phyloP scores from a whole-genome alignment of 2,797 vertebrate species.

The Cichlasoma orientale region DNA sequence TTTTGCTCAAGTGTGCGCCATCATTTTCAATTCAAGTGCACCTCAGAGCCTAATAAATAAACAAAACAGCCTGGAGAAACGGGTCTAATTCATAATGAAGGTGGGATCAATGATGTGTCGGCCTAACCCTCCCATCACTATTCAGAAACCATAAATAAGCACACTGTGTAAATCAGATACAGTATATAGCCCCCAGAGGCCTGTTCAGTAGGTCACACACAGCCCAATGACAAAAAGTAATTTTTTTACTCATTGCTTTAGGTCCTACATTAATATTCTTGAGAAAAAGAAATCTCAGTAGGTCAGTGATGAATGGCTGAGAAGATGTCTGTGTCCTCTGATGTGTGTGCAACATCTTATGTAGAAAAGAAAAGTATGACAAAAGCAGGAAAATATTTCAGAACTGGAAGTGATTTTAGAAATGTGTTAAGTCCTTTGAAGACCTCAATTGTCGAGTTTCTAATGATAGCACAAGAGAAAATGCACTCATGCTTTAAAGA shows the following conservation, averaged over 20 bases:
- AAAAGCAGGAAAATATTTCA: too few species aligned
- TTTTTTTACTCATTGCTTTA: background rate
- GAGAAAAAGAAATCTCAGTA: background rate
- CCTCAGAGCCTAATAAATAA: conserved; percentile 38
- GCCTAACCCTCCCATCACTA: background rate
- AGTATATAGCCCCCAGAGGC: background rate
- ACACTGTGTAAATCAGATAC: background rate
- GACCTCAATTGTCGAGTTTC: accelerated
- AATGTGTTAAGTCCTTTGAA: background rate
- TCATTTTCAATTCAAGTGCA: conserved; percentile 22
- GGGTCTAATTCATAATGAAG: conserved; percentile 24
- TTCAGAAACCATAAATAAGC: conserved; percentile 9
- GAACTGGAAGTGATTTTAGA: too few species aligned
- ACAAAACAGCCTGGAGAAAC: conserved; percentile 26
- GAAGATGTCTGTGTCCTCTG: background rate
- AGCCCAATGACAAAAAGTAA: background rate
- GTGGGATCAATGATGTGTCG: background rate
- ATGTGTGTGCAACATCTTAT: background rate
- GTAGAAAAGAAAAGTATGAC: background rate
- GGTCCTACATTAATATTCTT: background rate
- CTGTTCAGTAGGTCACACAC: background rate
- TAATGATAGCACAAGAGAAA: background rate
- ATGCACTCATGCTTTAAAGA: background rate
- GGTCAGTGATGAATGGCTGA: background rate
- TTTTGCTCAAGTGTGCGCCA: background rate